Evolutionary conservation across 2,888 invertebrate species (phyloP).

Genomic region (Apamea epomidion): DNA sequence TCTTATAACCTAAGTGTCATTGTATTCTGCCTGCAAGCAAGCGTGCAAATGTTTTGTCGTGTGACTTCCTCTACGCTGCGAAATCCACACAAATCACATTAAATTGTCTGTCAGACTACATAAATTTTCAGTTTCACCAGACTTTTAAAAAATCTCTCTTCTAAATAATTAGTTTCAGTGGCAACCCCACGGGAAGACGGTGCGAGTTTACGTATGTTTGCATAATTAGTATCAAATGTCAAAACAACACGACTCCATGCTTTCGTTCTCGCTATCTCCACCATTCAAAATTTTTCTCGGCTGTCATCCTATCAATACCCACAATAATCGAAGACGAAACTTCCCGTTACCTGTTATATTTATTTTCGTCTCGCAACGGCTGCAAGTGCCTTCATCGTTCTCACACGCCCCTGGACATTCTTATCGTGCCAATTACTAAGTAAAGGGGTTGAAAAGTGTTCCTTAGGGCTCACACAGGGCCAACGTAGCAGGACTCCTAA

Average conservation of each 20-base stretch:
- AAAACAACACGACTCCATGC: not conserved
- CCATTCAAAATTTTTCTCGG: not conserved
- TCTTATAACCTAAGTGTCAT: too few species aligned
- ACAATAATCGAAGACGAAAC: not conserved
- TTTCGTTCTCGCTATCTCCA: not conserved
- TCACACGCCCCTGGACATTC: conserved; percentile 86
- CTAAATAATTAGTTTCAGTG: too few species aligned
- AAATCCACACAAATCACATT: not conserved
- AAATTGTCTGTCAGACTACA: not conserved
- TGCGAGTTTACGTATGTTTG: too few species aligned
- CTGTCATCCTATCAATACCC: not conserved
- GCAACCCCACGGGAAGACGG: too few species aligned
- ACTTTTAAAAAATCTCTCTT: too few species aligned
- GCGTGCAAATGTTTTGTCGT: not conserved
- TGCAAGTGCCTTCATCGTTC: conserved; percentile 84
- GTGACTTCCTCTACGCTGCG: not conserved
- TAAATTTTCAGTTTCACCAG: not conserved
- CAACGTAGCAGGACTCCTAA: conserved; percentile 88
- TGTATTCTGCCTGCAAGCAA: too few species aligned
- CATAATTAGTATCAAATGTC: not conserved
- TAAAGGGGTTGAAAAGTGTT: conserved; percentile 81
- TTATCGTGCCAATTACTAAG: conserved; percentile 88
- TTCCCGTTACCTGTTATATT: conserved; percentile 16
- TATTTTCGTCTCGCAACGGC: conserved; percentile 55
- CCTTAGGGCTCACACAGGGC: conserved; percentile 82